A percentile compares a stretch with the other conserved stretches of the same genome.
These are phyloP conservation scores for Congeria kusceri DNA, from an alignment of 2,888 invertebrate genomes.

Conservation along the genomic window DNA sequence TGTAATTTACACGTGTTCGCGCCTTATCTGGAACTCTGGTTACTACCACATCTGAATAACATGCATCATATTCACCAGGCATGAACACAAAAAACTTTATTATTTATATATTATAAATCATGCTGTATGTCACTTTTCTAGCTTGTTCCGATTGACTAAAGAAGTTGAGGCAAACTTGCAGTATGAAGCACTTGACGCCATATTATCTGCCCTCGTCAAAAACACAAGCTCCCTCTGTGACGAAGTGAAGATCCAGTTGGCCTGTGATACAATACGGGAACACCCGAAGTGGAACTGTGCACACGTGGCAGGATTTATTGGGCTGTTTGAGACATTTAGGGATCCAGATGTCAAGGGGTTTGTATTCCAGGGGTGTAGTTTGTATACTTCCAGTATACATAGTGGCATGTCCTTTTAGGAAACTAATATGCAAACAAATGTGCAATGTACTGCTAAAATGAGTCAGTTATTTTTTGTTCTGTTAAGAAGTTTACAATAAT, in stretches of 20 bases:
- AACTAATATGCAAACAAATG: no score
- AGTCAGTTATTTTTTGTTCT: no score
- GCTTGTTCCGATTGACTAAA: slow-evolving; percentile 90
- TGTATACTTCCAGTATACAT: no score
- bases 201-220: slow-evolving; percentile 85
- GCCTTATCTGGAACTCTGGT: background rate
- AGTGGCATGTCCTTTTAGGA: no score
- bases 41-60: background rate
- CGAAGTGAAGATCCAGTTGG: slow-evolving; percentile 88
- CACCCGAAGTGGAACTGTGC: slow-evolving; percentile 94
- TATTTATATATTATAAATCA: background rate
- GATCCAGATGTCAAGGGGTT: slow-evolving; percentile 87
- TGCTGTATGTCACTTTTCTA: slow-evolving; percentile 83
- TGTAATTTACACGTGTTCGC: no score
- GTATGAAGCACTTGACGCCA: slow-evolving; percentile 88
- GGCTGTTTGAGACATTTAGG: slow-evolving; percentile 90
- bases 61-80: no score
- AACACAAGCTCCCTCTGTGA: slow-evolving; percentile 72
- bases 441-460: no score
- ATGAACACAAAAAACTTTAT: background rate
- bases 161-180: slow-evolving; percentile 89
- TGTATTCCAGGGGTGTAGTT: no score
- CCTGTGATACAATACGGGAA: slow-evolving; percentile 91
- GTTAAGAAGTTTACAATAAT: no score
- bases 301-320: slow-evolving; percentile 93